Evolutionary conservation across 2,888 invertebrate species (phyloP), one percentile per base, ranked within the genome.

Genomic region (Leptopilina syphax): DNA sequence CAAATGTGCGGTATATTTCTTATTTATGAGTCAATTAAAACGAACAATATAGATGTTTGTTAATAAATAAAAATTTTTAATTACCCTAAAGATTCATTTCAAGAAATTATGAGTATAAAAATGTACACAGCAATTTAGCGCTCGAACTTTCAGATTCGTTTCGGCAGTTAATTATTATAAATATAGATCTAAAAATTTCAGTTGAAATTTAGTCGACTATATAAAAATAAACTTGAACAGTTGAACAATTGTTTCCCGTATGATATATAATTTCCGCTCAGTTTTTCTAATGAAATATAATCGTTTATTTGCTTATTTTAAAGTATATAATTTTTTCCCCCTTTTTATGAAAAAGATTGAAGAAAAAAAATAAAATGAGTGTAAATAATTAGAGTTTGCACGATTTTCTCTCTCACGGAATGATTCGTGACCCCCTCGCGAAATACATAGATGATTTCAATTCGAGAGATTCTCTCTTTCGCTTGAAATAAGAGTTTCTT

Each of bases 331-430:
- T 68, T 68, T 47, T 10, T 68, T 50, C 12, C 3, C 41, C n/a
- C 4, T 34, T 34, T 34, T 2, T 34, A 34, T 34, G 4, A 34
- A 34, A 34, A 34, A 34, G 2, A 1, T 34, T 34, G 3, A 34
- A 34, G 34, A 4, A 34, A 34, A 34, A 27, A 34, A 44, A 44
- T 44, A 24, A 47, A 47, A 50, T 24, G n/a, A 68, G 24, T 24
- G 68, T 24, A 50, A 68, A 7, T 50, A 50, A 68, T 68, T 50
- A 68, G 50, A 24, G 68, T 18, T 12, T 5, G 50, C 24, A 68
- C 68, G 68, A 68, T 68, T 50, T 68, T 68, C 68, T 50, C 68
- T 50, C 68, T 68, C 24, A 68, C 68, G 68, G 50, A 27, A 68
- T 68, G 50, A 24, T 68, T 50, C 68, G 7, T 68, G 68, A 27